phyloP scores from a whole-genome alignment of 2,113 vertebrate genomes.

The Spea bombifrons region DNA sequence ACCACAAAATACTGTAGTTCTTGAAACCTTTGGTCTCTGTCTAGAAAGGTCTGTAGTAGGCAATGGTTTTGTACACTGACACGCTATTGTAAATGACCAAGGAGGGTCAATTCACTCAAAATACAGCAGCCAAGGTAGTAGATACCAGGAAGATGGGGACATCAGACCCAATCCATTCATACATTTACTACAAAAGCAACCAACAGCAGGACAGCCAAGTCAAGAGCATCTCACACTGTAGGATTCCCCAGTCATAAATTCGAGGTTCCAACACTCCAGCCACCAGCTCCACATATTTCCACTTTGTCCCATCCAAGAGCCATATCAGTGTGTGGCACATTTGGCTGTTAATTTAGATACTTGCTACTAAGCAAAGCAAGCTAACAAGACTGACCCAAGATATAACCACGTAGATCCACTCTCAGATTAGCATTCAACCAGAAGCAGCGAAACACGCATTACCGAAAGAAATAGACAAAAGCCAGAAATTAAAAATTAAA shows the following conservation, averaged over 20 bases:
- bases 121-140: background rate
- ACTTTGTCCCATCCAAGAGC: too few relatives aligned
- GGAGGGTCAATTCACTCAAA: background rate
- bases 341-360: background rate
- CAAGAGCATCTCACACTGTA: too few relatives aligned
- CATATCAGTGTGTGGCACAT: background rate
- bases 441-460: too few relatives aligned
- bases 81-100: background rate
- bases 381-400: background rate
- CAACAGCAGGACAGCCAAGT: too few relatives aligned
- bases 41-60: background rate
- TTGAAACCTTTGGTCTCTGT: background rate
- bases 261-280: too few relatives aligned
- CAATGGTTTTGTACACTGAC: background rate
- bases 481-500: constrained; percentile 15
- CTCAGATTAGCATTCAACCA: too few relatives aligned
- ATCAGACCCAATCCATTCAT: background rate
- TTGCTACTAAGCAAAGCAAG: background rate
- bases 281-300: too few relatives aligned
- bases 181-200: too few relatives aligned
- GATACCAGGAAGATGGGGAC: too few relatives aligned
- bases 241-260: too few relatives aligned
- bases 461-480: background rate
- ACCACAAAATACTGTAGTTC: background rate
- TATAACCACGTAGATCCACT: too few relatives aligned